Evolutionary conservation across 1,140 invertebrate genomes (phyloP).

Genomic region (Drosophila simulans): DNA sequence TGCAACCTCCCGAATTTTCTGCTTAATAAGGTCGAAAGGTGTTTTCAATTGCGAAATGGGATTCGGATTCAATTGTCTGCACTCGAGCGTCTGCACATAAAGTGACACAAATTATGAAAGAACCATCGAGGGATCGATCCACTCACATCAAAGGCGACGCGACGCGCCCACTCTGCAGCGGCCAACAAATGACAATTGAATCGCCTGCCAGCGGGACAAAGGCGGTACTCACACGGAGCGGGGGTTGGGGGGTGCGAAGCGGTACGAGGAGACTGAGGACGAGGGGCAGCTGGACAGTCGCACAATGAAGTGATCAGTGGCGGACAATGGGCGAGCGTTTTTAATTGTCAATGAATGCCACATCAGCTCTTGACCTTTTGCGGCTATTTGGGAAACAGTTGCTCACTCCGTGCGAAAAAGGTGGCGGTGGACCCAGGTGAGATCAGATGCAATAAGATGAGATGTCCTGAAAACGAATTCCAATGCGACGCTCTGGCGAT

Average conservation of each 20-base stretch:
- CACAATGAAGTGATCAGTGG: constrained; percentile 78
- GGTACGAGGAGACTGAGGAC: constrained; percentile 12
- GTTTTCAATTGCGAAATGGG: constrained; percentile 74
- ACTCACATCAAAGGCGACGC: constrained; percentile 70
- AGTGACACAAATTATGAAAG: constrained; percentile 79
- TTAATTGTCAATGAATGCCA: constrained; percentile 79
- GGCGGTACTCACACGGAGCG: neutral
- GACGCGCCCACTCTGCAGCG: constrained; percentile 69
- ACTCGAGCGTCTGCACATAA: constrained; percentile 29
- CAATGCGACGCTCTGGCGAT: constrained; percentile 17
- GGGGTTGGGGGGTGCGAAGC: neutral
- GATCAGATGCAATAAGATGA: neutral
- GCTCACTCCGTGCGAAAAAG: constrained; percentile 19
- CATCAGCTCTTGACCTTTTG: constrained; percentile 64
- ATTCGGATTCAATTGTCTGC: constrained; percentile 55
- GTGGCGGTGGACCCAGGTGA: constrained; percentile 69
- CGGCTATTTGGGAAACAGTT: constrained; percentile 48
- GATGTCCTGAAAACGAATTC: constrained; percentile 42
- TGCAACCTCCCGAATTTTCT: constrained; percentile 48
- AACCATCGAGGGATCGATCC: constrained; percentile 31
- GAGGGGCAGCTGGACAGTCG: constrained; percentile 51
- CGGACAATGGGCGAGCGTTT: constrained; percentile 43
- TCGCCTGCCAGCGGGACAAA: constrained; percentile 34
- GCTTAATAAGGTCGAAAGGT: constrained; percentile 74
- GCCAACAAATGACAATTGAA: constrained; percentile 63